Conservation (phyloP, 1,140 invertebrate genomes). For the Pogonognathellus flavescens region DNA sequence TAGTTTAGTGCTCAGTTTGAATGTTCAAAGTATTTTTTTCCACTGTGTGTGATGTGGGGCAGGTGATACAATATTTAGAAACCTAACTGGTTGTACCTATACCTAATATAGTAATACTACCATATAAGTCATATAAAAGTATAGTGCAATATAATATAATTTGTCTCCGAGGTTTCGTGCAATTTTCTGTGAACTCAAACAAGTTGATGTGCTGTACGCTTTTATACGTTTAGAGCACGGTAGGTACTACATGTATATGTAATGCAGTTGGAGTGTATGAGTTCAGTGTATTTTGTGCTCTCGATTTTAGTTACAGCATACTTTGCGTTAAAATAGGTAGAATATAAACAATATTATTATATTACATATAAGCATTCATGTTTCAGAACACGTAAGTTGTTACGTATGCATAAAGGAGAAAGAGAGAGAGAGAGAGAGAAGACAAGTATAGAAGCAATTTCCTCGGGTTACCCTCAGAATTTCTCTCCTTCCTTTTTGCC, state of each 20-base stretch:
- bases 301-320: constrained; percentile 32
- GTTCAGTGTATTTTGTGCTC: constrained; percentile 12
- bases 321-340: not conserved
- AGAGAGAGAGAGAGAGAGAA: not conserved
- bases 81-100: not conserved
- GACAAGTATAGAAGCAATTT: constrained; percentile 50
- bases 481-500: constrained; percentile 26
- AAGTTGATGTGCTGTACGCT: constrained; percentile 13
- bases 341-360: constrained; percentile 12
- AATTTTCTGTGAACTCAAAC: constrained; percentile 30
- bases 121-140: no score
- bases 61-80: constrained; percentile 9
- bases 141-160: constrained; percentile 29
- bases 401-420: constrained; percentile 27
- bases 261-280: not conserved
- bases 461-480: constrained; percentile 34
- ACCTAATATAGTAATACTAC: no score
- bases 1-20: not conserved
- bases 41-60: not conserved
- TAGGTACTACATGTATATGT: not conserved
- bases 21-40: not conserved
- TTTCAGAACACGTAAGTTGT: constrained; percentile 26
- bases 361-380: constrained; percentile 11
- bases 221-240: not conserved
- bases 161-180: constrained; percentile 31